phyloP scores from a whole-genome alignment of 2,797 vertebrate genomes.

The Pterois miles region DNA sequence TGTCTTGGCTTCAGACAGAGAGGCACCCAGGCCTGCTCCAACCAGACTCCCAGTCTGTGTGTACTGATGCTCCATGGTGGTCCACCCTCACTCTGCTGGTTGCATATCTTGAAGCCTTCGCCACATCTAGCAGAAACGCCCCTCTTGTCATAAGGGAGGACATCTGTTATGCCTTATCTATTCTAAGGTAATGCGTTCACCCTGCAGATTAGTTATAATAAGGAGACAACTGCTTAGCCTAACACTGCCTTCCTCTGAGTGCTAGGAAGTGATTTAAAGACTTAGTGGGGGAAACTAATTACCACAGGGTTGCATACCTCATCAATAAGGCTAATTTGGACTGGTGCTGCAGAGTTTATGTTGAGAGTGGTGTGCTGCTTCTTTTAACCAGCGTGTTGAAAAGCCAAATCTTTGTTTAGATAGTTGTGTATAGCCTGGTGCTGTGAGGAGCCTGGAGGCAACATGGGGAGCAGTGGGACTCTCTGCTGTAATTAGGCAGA shows the following conservation, averaged over 20 bases:
- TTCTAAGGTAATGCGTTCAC: slow-evolving; percentile 38
- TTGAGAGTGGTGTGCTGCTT: slow-evolving; percentile 55
- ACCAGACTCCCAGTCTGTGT: slow-evolving; percentile 66
- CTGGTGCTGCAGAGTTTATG: slow-evolving; percentile 56
- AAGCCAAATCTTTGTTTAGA: slow-evolving; percentile 72
- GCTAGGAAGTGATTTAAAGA: slow-evolving; percentile 50
- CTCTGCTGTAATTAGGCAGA: slow-evolving; percentile 71
- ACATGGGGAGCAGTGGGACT: slow-evolving; percentile 52
- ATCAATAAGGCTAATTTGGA: slow-evolving; percentile 69
- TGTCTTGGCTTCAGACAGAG: slow-evolving; percentile 73
- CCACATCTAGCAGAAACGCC: slow-evolving; percentile 51
- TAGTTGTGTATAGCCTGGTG: slow-evolving; percentile 58
- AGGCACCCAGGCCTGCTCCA: slow-evolving; percentile 65
- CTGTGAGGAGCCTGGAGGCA: slow-evolving; percentile 53
- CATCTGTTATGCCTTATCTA: slow-evolving; percentile 52
- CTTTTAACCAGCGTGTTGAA: slow-evolving; percentile 62
- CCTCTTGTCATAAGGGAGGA: slow-evolving; percentile 41
- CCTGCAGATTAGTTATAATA: slow-evolving; percentile 41
- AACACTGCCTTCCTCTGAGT: slow-evolving; percentile 31
- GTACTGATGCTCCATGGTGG: slow-evolving; percentile 69
- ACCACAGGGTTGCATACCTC: slow-evolving; percentile 41
- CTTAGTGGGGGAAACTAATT: slow-evolving; percentile 62
- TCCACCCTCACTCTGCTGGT: slow-evolving; percentile 60
- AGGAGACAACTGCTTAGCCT: slow-evolving; percentile 43
- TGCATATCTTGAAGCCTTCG: slow-evolving; percentile 57